Base-by-base conservation (phyloP, 2,113 vertebrate genomes). In the Oreotrochilus melanogaster region DNA sequence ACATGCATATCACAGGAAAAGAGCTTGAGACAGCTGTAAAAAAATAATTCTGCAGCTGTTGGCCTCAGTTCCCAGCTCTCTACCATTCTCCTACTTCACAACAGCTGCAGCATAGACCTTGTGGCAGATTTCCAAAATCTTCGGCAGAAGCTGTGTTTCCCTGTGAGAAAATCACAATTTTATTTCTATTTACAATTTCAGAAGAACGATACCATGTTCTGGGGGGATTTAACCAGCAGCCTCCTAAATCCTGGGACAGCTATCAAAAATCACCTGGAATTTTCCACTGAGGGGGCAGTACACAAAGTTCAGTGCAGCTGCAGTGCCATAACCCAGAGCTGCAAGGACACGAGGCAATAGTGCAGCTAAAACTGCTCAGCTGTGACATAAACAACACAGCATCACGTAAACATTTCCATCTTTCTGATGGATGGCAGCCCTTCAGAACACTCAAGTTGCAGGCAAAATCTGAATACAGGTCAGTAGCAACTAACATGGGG, bases 41-140 rank as follows among this genome's bases (percentile, higher is more conserved):
- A 87, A 87, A 82, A 39, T 27, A 87, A 69, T 86, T 82, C 42
- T 79, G 87, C 87, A 96, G 93, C 94, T 94, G 89, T 69, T 88
- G 81, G 58, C 82, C 70, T 86, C 67, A 30, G 51, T 75, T 95
- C 69, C 66, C 89, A 82, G 66, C 42, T 79, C 60, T 83, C 47
- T 50, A 33, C 30, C 42, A 62, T 61, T 71, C 22, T 57, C 3
- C 48, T 67, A 23, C 53, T 53, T 89, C 76, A 71, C 39, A 92
- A 54, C 87, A 95, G 81, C 92, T 96, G 95, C 74, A 94, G 74
- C 14, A 6, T 30, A 70, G n/a, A 33, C 64, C 60, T 93, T 57
- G 60, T 88, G 89, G 87, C 85, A 37, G 16, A 75, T 51, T 93
- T 93, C 87, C 67, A 93, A 61, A 76, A 76, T 70, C 67, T 76